Percentiles rank a stretch among this genome's conserved stretches.
These are phyloP conservation scores for Pteromalus puparum DNA, from an alignment of 1,140 invertebrate species.

Conservation along the genomic window DNA sequence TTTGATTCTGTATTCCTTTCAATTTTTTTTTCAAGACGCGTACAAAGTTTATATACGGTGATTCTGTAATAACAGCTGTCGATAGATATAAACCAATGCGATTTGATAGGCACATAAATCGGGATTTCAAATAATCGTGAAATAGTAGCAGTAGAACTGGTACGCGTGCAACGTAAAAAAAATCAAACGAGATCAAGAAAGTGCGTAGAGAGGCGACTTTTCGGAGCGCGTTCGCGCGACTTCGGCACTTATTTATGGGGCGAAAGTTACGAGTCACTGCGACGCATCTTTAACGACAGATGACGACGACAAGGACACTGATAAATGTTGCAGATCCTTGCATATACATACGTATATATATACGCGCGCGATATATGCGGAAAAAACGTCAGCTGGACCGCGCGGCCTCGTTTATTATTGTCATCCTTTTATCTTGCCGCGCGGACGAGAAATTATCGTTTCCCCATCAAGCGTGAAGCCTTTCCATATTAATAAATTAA, in stretches of 20 bases:
- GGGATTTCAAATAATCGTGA: background rate
- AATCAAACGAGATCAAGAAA: background rate
- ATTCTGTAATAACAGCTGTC: background rate
- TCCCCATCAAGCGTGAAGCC: too few relatives aligned
- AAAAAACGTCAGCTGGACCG: background rate
- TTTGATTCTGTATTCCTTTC: too few relatives aligned
- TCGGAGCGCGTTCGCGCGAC: background rate
- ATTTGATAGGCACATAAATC: background rate
- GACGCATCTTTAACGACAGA: constrained; percentile 21
- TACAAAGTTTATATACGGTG: too few relatives aligned
- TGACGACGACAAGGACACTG: constrained; percentile 10
- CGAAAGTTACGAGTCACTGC: constrained; percentile 36
- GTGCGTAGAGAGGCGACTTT: background rate
- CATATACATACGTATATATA: background rate
- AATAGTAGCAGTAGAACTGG: background rate
- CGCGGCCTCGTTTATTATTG: background rate
- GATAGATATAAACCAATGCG: background rate
- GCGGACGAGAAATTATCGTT: too few relatives aligned
- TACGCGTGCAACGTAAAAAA: background rate
- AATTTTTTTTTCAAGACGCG: too few relatives aligned
- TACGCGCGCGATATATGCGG: background rate
- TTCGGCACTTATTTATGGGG: constrained; percentile 23
- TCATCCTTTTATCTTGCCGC: background rate
- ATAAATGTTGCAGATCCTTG: constrained; percentile 11
- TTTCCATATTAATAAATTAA: too few relatives aligned